These are phyloP conservation scores for Cephalophus harveyi DNA, from an alignment of 2,113 vertebrate genomes.

Conservation along the genomic window DNA sequence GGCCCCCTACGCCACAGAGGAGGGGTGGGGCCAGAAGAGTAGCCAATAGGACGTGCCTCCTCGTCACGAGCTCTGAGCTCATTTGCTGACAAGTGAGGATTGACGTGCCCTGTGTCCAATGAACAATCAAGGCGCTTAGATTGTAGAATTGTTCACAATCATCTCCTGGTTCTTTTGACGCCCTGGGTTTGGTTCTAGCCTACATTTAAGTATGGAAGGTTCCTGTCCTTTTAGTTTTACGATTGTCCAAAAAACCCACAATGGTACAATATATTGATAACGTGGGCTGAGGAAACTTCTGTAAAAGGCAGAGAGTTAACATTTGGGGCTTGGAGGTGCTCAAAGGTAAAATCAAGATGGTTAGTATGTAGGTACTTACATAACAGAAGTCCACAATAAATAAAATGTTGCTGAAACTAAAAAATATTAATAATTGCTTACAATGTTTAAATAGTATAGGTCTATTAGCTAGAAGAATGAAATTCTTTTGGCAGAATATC, in stretches of 20 bases:
- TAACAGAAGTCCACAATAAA: not conserved
- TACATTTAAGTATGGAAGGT: not conserved
- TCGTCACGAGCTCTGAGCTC: not conserved
- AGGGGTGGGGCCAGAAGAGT: not conserved
- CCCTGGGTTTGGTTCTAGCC: not conserved
- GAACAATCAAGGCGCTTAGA: not conserved
- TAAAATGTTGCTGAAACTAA: not conserved
- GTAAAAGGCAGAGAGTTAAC: not conserved
- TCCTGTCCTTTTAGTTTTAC: not conserved
- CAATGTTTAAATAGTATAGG: not conserved
- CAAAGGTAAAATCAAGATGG: not conserved
- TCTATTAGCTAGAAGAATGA: not conserved
- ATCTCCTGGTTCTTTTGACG: not conserved
- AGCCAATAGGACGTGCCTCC: rapidly evolving
- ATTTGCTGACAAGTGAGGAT: slow-evolving; percentile 8
- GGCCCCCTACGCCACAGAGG: not conserved
- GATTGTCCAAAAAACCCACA: not conserved
- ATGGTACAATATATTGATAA: not conserved
- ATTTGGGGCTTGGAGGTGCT: not conserved
- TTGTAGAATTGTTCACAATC: not conserved
- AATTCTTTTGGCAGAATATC: not conserved
- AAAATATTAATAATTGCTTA: not conserved
- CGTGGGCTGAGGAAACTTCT: not conserved
- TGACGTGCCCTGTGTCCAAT: not conserved
- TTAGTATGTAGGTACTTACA: not conserved